Conservation (phyloP, 2,888 invertebrate genomes). For the Sphinx pinastri region DNA sequence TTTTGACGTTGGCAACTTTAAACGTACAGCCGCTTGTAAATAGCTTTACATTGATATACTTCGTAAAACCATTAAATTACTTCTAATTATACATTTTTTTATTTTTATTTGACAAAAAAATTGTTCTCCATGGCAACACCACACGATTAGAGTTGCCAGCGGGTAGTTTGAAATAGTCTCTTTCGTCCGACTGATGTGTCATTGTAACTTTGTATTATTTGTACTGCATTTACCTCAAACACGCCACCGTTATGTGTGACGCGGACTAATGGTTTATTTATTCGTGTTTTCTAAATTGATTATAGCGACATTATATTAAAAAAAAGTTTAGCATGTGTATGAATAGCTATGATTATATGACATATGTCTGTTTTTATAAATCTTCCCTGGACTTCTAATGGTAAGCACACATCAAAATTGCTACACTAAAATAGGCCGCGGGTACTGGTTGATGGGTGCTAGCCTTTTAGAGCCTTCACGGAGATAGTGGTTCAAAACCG, state of each 20-base stretch:
- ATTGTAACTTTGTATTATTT: slow-evolving; percentile 28
- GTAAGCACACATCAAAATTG: no score
- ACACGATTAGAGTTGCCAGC: slow-evolving; percentile 29
- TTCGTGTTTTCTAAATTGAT: not conserved
- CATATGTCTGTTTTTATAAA: no score
- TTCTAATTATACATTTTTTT: not conserved
- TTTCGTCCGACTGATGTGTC: slow-evolving; percentile 44
- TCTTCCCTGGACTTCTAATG: no score
- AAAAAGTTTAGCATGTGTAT: not conserved
- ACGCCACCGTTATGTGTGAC: slow-evolving; percentile 20
- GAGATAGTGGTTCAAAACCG: no score
- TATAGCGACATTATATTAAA: not conserved
- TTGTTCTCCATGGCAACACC: not conserved
- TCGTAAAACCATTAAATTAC: not conserved
- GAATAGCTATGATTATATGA: no score
- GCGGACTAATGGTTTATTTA: slow-evolving; percentile 6
- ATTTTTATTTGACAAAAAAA: not conserved
- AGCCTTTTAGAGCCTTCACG: no score
- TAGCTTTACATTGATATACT: not conserved
- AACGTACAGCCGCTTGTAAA: slow-evolving; percentile 11
- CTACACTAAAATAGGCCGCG: no score
- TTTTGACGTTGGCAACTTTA: slow-evolving; percentile 39
- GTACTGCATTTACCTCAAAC: slow-evolving; percentile 52
- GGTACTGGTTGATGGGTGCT: no score
- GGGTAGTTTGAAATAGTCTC: slow-evolving; percentile 15